Percentiles rank a stretch among this genome's conserved stretches.
Conservation (phyloP, 2,113 vertebrate species). For the Trichechus manatus region DNA sequence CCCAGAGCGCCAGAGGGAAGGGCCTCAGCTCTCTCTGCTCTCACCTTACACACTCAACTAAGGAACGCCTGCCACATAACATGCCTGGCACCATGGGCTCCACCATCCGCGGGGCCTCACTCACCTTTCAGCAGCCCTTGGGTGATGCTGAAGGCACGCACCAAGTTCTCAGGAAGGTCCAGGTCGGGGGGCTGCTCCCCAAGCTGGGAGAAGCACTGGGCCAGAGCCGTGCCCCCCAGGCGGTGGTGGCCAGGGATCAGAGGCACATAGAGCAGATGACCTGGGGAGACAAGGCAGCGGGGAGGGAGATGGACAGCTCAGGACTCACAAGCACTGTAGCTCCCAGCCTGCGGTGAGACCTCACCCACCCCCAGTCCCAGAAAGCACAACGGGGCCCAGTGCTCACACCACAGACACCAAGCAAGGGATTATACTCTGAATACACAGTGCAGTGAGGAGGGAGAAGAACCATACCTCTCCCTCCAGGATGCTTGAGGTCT, state of each 20-base stretch:
- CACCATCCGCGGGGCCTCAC: background rate
- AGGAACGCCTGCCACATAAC: fast-evolving
- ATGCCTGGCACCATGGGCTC: too few relatives aligned
- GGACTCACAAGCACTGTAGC: background rate
- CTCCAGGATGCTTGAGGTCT: slow-evolving; percentile 93
- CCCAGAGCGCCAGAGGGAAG: background rate
- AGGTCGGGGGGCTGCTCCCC: slow-evolving; percentile 93
- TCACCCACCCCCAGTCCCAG: background rate
- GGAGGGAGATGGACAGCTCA: background rate
- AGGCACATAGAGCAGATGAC: slow-evolving; percentile 92
- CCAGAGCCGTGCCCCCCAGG: slow-evolving; percentile 93
- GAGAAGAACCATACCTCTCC: slow-evolving; percentile 86
- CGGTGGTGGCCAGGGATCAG: slow-evolving; percentile 90
- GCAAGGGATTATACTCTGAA: background rate
- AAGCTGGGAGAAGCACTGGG: slow-evolving; percentile 94
- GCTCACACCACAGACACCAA: background rate
- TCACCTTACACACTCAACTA: background rate
- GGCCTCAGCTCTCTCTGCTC: fast-evolving
- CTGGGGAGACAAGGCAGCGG: slow-evolving; percentile 81
- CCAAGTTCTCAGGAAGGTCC: slow-evolving; percentile 89
- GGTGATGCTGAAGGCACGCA: slow-evolving; percentile 91
- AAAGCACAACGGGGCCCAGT: background rate
- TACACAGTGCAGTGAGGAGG: background rate
- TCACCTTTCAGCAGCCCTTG: slow-evolving; percentile 92
- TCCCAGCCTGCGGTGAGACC: background rate